Percentiles rank a stretch among this genome's conserved stretches.
These are phyloP conservation scores for Drosophila rubida DNA, from an alignment of 2,888 invertebrate genomes.

Conservation along the genomic window DNA sequence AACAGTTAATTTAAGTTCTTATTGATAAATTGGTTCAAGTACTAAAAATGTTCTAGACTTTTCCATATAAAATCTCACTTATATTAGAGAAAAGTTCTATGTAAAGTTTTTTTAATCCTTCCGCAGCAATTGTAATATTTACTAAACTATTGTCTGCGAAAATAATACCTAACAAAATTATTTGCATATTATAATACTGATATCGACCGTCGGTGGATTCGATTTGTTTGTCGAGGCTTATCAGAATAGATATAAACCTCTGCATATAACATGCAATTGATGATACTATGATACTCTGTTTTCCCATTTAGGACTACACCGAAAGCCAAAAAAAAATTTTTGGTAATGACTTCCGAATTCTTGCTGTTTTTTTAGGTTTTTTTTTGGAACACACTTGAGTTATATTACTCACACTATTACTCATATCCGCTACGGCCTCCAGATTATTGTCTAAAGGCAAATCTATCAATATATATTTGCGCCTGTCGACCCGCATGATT, in stretches of 20 bases:
- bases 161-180: background rate
- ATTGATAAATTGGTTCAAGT: too few species aligned
- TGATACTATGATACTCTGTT: background rate
- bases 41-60: too few species aligned
- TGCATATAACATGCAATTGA: too few species aligned
- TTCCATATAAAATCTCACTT: too few species aligned
- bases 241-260: background rate
- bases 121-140: background rate
- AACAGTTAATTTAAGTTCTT: too few species aligned
- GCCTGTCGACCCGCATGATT: slow-evolving; percentile 10
- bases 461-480: slow-evolving; percentile 20
- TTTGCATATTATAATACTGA: background rate
- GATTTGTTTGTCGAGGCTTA: background rate
- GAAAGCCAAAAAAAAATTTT: too few species aligned
- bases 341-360: background rate
- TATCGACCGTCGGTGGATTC: background rate
- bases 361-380: background rate
- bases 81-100: too few species aligned
- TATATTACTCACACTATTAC: background rate
- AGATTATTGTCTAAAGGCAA: slow-evolving; percentile 24
- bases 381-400: background rate
- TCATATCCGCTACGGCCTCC: slow-evolving; percentile 22
- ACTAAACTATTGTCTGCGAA: background rate
- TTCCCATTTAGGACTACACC: background rate
- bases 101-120: background rate